Evolutionary conservation across 2,113 vertebrate genomes (phyloP).

Genomic region (Capra hircus): DNA sequence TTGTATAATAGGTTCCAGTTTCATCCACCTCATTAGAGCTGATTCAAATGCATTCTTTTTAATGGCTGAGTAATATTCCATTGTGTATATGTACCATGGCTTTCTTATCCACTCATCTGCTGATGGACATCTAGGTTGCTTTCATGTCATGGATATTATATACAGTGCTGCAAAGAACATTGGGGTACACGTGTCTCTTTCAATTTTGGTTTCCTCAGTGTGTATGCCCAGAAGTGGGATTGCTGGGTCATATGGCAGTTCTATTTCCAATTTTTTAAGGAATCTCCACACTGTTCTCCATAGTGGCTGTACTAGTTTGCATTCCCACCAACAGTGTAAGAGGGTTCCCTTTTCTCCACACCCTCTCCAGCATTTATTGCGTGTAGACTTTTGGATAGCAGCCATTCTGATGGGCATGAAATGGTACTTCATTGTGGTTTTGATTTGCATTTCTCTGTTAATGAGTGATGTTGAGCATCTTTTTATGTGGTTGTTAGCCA

Average conservation of each 20-base stretch:
- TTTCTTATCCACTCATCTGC: background rate
- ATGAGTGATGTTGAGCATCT: background rate
- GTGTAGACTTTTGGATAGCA: background rate
- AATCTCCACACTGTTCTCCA: background rate
- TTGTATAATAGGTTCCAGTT: background rate
- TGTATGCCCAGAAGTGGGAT: background rate
- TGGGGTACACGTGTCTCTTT: accelerated
- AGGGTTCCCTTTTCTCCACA: background rate
- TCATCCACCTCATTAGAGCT: background rate
- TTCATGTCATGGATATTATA: background rate
- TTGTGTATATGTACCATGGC: background rate
- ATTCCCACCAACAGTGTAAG: background rate
- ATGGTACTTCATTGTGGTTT: background rate
- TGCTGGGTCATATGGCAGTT: background rate
- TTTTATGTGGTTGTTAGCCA: background rate
- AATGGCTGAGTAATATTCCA: background rate
- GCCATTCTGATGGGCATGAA: accelerated
- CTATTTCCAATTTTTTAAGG: background rate
- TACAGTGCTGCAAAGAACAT: background rate
- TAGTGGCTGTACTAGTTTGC: background rate
- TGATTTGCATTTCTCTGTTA: background rate
- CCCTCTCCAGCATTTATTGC: background rate
- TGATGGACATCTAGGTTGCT: background rate
- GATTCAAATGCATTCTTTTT: background rate
- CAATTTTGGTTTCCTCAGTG: background rate